Evolutionary conservation across 2,888 invertebrate species (phyloP), one percentile per base, ranked within the genome.

Genomic region (Drosophila emarginata): DNA sequence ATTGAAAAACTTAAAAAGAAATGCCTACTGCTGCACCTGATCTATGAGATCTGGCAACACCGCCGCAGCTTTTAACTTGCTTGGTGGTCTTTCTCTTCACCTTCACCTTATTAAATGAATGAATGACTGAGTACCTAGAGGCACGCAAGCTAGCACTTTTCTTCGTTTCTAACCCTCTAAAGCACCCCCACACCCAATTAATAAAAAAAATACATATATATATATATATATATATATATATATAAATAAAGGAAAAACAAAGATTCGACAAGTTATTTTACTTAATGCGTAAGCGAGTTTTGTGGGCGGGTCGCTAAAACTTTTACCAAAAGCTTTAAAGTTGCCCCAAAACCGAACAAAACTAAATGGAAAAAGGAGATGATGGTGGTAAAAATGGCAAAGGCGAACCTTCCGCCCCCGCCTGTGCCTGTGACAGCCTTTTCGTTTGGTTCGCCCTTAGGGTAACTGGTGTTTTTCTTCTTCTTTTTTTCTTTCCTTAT

Each of bases 241-340:
- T 36, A 54, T 54, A 39, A 67, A 58, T 15, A 37, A 54, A 52
- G 57, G 57, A 52, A 60, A 32, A 23, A 64, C 36, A 74, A 64
- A 66, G 69, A 69, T 81, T 77, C 75, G 72, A 70, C 81, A 81
- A 83, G 71, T 76, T 74, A 66, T 64, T 74, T 67, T 45, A 76
- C 72, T 71, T 71, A 71, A 65, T 64, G 59, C 28, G 64, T 45
- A 51, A 15, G 57, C 39, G 26, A 23, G 32, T 21, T 23, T 11
- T 21, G 32, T 28, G n/a, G 15, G 62, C 53, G 50, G 12, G 28
- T 15, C 26, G 45, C 66, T 64, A 64, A 45, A 59, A 71, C 58
- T 51, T 54, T 60, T 61, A 14, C 36, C 45, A 14, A 32, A 64
- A 68, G 68, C 67, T 80, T 80, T 84, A 84, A 80, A 71, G 63